Conservation (phyloP, 2,113 vertebrate genomes). For the Bufo bufo region DNA sequence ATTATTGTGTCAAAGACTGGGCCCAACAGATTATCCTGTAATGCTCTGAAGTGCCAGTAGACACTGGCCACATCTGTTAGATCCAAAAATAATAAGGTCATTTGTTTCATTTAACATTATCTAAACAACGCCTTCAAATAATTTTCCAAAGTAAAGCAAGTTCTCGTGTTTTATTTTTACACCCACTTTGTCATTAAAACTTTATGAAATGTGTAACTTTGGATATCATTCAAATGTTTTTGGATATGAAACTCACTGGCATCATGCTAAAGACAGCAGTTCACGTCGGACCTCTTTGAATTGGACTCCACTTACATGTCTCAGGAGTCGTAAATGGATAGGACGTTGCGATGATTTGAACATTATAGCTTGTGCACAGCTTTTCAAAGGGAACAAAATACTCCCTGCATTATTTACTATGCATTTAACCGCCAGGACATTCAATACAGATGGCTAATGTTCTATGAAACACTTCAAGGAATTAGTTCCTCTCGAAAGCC, state of each 20-base stretch:
- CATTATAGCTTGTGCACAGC: slow-evolving; percentile 16
- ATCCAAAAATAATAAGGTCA: neutral
- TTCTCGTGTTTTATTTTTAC: neutral
- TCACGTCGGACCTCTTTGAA: neutral
- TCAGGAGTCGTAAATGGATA: neutral
- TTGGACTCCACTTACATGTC: neutral
- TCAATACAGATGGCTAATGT: slow-evolving; percentile 48
- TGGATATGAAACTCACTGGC: neutral
- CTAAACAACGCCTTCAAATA: neutral
- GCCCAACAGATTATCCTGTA: neutral
- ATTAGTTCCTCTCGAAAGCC: slow-evolving; percentile 26
- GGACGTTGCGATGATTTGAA: neutral
- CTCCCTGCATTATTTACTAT: slow-evolving; percentile 45
- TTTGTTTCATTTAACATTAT: neutral
- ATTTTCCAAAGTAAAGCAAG: neutral
- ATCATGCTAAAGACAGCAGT: neutral
- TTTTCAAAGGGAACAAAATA: slow-evolving; percentile 45
- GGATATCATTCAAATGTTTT: neutral
- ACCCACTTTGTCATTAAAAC: neutral
- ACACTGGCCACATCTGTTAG: neutral
- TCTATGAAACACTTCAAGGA: slow-evolving; percentile 39
- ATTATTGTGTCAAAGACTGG: neutral
- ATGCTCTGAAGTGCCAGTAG: neutral
- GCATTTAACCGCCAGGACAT: slow-evolving; percentile 42
- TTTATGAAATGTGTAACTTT: neutral